Evolutionary conservation across 2,797 vertebrate species (phyloP).

Genomic region (Acanthurus tractus): DNA sequence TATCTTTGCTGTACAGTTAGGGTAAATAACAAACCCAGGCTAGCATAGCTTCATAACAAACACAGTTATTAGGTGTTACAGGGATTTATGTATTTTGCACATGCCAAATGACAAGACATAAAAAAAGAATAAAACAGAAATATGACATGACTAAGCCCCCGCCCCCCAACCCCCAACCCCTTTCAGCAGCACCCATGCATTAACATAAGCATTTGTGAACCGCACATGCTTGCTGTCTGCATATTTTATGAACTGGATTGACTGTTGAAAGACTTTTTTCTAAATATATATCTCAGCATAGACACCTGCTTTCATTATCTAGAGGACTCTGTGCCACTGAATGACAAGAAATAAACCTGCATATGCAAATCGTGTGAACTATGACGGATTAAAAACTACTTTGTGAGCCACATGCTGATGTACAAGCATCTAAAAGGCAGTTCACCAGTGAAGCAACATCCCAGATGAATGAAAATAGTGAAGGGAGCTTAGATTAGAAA

Average conservation of each 20-base stretch:
- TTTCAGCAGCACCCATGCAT: neutral
- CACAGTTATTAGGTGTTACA: neutral
- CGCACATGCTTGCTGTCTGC: neutral
- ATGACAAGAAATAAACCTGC: neutral
- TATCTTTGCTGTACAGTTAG: no score
- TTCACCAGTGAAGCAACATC: neutral
- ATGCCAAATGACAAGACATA: constrained; percentile 22
- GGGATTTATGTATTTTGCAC: constrained; percentile 7
- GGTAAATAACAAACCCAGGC: no score
- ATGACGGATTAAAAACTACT: constrained; percentile 13
- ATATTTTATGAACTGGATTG: neutral
- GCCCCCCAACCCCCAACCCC: neutral
- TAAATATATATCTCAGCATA: neutral
- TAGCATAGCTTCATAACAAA: no score
- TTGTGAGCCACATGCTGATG: constrained; percentile 1
- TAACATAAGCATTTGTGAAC: constrained; percentile 13
- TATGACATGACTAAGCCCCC: neutral
- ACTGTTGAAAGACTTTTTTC: neutral
- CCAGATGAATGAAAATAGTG: neutral
- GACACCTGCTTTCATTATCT: neutral
- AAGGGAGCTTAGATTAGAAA: neutral
- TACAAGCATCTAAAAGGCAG: constrained; percentile 6
- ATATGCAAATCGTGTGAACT: constrained; percentile 10
- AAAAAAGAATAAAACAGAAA: neutral
- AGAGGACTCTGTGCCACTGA: neutral